Evolutionary conservation across 2,888 invertebrate species (phyloP).

Genomic region (Drosophila ustulata): DNA sequence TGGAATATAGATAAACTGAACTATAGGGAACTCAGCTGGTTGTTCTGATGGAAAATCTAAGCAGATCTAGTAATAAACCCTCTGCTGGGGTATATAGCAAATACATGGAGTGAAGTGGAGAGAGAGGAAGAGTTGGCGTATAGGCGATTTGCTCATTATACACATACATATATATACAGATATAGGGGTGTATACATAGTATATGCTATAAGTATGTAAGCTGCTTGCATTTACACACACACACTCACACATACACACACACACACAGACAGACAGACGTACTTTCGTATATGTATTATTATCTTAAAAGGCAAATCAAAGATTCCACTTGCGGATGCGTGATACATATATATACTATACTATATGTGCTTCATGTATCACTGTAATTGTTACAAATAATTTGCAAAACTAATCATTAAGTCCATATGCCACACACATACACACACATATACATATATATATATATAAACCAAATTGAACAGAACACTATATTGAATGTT

Average conservation of each 20-base stretch:
- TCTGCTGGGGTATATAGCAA: not conserved
- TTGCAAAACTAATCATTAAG: slow-evolving; percentile 68
- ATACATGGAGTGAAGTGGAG: not conserved
- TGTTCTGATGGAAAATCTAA: not conserved
- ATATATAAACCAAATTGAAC: slow-evolving; percentile 40
- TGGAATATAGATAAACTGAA: no score
- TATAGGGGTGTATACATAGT: slow-evolving; percentile 41
- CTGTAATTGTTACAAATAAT: slow-evolving; percentile 75
- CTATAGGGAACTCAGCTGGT: no score
- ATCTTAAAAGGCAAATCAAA: slow-evolving; percentile 37
- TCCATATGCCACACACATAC: slow-evolving; percentile 52
- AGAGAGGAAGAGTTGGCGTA: not conserved
- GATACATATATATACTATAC: slow-evolving; percentile 16
- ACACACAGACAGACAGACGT: slow-evolving; percentile 9
- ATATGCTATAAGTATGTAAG: slow-evolving; percentile 41
- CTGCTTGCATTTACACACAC: slow-evolving; percentile 32
- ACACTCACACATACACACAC: slow-evolving; percentile 32
- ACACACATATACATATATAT: slow-evolving; percentile 25
- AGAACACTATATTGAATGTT: slow-evolving; percentile 81
- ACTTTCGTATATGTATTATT: slow-evolving; percentile 37
- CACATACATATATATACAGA: slow-evolving; percentile 34
- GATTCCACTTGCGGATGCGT: slow-evolving; percentile 30
- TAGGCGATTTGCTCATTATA: slow-evolving; percentile 66
- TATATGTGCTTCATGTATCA: slow-evolving; percentile 44
- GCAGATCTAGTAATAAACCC: not conserved